phyloP scores from a whole-genome alignment of 2,797 vertebrate genomes.

The Oreortyx pictus region DNA sequence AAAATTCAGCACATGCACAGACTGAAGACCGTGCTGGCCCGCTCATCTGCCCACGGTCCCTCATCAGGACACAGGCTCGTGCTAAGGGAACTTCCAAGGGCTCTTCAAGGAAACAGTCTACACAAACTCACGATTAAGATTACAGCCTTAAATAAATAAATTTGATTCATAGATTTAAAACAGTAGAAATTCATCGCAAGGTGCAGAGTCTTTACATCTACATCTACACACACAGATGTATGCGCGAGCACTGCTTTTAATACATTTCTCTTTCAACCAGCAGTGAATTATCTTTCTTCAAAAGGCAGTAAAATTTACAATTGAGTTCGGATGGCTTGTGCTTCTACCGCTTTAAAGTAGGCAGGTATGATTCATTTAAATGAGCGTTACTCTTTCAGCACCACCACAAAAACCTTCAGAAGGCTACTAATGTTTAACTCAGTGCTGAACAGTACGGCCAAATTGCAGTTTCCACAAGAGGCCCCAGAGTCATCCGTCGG shows the following conservation, averaged over 20 bases:
- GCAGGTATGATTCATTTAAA: neutral
- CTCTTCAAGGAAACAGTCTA: neutral
- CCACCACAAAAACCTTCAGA: neutral
- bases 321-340: neutral
- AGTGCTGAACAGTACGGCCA: accelerated
- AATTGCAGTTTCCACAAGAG: neutral
- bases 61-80: neutral
- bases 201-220: neutral
- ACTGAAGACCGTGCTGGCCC: neutral
- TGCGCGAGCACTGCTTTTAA: neutral
- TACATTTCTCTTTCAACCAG: neutral
- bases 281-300: neutral
- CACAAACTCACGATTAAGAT: neutral
- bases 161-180: neutral
- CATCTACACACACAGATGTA: neutral
- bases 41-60: neutral
- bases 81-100: neutral
- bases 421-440: neutral
- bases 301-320: neutral
- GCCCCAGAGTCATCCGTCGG: accelerated
- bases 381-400: neutral
- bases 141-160: neutral
- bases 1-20: neutral
- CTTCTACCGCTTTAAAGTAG: neutral
- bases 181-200: neutral